Conservation (phyloP, 2,888 invertebrate genomes). For the Protophormia terraenovae region DNA sequence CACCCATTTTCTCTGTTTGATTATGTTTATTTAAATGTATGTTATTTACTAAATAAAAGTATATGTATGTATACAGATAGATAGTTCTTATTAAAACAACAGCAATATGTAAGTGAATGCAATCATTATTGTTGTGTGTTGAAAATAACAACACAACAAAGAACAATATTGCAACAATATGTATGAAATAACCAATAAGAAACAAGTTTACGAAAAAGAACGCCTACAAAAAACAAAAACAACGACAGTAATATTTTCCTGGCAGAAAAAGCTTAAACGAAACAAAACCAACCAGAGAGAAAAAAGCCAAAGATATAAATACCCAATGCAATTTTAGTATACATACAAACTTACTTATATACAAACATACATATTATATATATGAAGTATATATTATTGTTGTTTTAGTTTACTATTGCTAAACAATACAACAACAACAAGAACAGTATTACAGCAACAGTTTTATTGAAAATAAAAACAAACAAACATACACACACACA, state of each 20-base stretch:
- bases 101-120: conserved; percentile 50
- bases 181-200: conserved; percentile 75
- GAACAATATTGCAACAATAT: conserved; percentile 58
- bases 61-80: background rate
- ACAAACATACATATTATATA: background rate
- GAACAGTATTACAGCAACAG: background rate
- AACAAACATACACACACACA: background rate
- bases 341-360: background rate
- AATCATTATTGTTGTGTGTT: conserved; percentile 45
- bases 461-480: conserved; percentile 23
- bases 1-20: conserved; percentile 43
- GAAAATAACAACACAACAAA: conserved; percentile 68
- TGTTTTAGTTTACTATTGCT: conserved; percentile 46
- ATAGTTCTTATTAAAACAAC: background rate
- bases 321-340: conserved; percentile 24
- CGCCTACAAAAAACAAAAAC: conserved; percentile 71
- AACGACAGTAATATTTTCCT: conserved; percentile 64
- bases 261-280: conserved; percentile 74
- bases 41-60: conserved; percentile 32
- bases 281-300: conserved; percentile 70
- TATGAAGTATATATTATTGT: background rate
- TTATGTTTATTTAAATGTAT: conserved; percentile 47
- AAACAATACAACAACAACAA: conserved; percentile 33
- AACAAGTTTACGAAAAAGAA: conserved; percentile 63
- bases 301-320: conserved; percentile 44